phyloP scores from a whole-genome alignment of 2,888 invertebrate genomes.

The Bibio marci region DNA sequence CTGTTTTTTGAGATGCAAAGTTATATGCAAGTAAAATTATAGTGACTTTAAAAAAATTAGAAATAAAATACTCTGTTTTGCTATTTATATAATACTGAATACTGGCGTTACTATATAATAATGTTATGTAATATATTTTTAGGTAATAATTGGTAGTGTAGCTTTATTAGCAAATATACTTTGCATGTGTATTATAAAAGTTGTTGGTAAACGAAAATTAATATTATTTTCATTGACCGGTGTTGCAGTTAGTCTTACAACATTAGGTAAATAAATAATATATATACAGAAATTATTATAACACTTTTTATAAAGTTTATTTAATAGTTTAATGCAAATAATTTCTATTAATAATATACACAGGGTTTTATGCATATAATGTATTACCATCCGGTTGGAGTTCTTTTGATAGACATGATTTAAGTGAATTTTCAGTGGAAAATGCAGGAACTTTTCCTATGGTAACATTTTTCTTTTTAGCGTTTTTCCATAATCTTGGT shows the following conservation, averaged over 20 bases:
- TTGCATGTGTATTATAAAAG: conserved; percentile 28
- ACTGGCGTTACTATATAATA: no score
- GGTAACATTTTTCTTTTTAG: conserved; percentile 9
- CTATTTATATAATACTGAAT: no score
- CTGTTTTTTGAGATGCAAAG: no score
- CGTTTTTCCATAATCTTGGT: conserved; percentile 14
- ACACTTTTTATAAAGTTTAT: no score
- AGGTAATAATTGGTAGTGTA: conserved; percentile 22
- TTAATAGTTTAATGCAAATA: no score
- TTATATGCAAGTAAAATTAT: no score
- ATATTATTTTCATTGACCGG: conserved; percentile 30
- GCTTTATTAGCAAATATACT: conserved; percentile 29
- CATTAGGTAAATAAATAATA: conserved; percentile 20
- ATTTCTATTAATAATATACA: background rate
- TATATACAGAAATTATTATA: no score
- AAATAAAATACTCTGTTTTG: no score
- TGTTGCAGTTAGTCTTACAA: conserved; percentile 26
- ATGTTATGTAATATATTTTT: conserved; percentile 23
- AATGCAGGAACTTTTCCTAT: conserved; percentile 19
- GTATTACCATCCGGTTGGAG: conserved; percentile 26
- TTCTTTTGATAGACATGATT: conserved; percentile 25
- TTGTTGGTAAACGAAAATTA: conserved; percentile 33
- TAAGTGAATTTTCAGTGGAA: conserved; percentile 1
- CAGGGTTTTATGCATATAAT: conserved; percentile 25
- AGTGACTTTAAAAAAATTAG: no score